Evolutionary conservation across 2,797 vertebrate species (phyloP).

Genomic region (Trematomus bernacchii): DNA sequence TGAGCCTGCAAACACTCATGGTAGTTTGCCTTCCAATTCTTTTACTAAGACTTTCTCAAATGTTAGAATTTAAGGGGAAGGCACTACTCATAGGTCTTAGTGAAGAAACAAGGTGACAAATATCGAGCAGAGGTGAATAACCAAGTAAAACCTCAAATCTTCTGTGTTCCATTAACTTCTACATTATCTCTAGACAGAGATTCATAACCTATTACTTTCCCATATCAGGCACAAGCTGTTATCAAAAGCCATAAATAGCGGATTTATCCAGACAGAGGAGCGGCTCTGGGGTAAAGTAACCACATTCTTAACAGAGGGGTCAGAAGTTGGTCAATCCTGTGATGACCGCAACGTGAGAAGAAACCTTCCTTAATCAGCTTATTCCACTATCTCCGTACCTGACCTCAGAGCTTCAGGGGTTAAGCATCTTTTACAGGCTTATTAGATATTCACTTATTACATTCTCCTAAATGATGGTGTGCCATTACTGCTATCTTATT

Average conservation of each 20-base stretch:
- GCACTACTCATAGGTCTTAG: conserved; percentile 13
- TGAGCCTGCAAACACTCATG: background rate
- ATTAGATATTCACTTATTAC: conserved; percentile 83
- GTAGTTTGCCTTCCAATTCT: background rate
- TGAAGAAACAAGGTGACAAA: conserved; percentile 17
- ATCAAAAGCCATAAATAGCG: conserved; percentile 59
- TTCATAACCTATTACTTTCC: conserved; percentile 59
- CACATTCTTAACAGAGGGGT: conserved; percentile 54
- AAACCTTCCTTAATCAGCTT: conserved; percentile 72
- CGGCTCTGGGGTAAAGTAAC: conserved; percentile 45
- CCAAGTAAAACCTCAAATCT: conserved; percentile 32
- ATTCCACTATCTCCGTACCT: conserved; percentile 61
- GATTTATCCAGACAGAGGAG: conserved; percentile 63
- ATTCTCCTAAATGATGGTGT: conserved; percentile 80
- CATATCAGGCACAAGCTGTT: conserved; percentile 59
- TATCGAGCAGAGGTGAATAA: conserved; percentile 43
- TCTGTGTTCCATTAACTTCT: conserved; percentile 66
- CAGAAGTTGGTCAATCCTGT: conserved; percentile 73
- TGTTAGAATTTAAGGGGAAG: background rate
- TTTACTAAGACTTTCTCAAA: conserved; percentile 4
- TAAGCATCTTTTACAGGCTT: conserved; percentile 78
- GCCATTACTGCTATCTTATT: conserved; percentile 75
- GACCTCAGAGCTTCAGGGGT: conserved; percentile 70
- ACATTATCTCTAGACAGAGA: conserved; percentile 56
- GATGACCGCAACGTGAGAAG: conserved; percentile 76